Base-by-base conservation (phyloP, 2,113 vertebrate genomes). In the Catharus minimus region DNA sequence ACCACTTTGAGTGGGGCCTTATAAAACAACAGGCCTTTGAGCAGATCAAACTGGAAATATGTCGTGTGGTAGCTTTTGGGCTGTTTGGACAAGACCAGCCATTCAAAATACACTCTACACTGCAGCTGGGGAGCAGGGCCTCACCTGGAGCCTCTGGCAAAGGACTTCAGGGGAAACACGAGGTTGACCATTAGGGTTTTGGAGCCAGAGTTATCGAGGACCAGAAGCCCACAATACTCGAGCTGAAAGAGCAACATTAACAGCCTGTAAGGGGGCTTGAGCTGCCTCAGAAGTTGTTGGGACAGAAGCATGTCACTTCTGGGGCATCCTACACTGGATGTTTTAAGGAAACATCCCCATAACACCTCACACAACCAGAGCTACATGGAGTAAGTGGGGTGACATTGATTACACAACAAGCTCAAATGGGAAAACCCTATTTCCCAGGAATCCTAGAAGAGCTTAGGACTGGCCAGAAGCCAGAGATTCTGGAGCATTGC, bases 191-290 rank as follows among this genome's bases (percentile, higher is more conserved):
- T 56, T 13, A 56, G 28, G 41, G 8, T n/a, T 73, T 73, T 55
- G 49, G 41, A 73, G 39, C n/a, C 0, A 0, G 49, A n/a, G 18
- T 64, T 64, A 39, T 12, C 0, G 0, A 65, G 43, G 41, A 65
- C 41, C 41, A 83, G 58, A 73, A 64, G 33, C 50, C 11, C 7
- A 8, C 30, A 30, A 11, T 39, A 11, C 13, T 73, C 50, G 41
- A 56, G 43, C 23, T 55, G 58, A 33, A 83, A 56, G 19, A 47
- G 58, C 0, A 1, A 9, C 28, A 28, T 39, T 56, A 56, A 58
- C 12, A n/a, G 68, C 28, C 58, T 73, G 0, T 33, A 8, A 28
- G 8, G 33, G 33, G 33, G 12, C 27, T 41, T 33, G 41, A 83
- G 6, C 50, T 47, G 28, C 41, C 50, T 65, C 50, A 33, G 50